Base-by-base conservation (phyloP, 2,888 invertebrate species). In the Macaria liturata region DNA sequence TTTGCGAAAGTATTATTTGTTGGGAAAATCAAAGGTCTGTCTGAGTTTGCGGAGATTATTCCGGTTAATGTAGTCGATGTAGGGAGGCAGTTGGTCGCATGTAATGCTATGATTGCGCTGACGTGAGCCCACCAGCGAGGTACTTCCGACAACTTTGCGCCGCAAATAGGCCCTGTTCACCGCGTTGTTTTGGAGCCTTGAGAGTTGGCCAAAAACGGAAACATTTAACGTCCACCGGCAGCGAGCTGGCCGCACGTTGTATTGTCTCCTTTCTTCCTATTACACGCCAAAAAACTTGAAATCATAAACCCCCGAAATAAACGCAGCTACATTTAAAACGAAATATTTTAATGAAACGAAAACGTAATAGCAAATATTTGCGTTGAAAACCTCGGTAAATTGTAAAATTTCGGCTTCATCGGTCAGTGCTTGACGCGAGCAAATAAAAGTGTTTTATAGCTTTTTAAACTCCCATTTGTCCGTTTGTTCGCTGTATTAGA, bases 171-270 rank as follows among this genome's bases (percentile, higher is more conserved):
- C 74, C 62, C 68, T 85, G 83, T 86, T 84, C 78, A 68, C 81
- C 70, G 74, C 67, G 81, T 85, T 88, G 88, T 89, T 89, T 86
- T 84, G 83, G 79, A 76, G 84, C 88, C 78, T 91, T 90, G 89
- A 88, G 84, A 83, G 88, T 70, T 79, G 80, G 91, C 91, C 91
- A 88, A 88, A 89, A 89, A 83, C 84, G 86, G 84, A 85, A 85
- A 80, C 87, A 83, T 88, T 88, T 84, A 85, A 76, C 80, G 80
- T 81, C 76, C 65, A 72, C 73, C 73, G 77, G 65, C 75, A 76
- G 70, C 70, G 65, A 73, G 70, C 75, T 74, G 72, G 9, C 71
- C 72, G 65, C 74, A 70, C 75, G 76, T 80, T 75, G 69, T 83
- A 81, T 86, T 84, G 86, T 81, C 81, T 77, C 79, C 61, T 52